Percentiles rank a stretch among this genome's conserved stretches.
These are phyloP conservation scores for Eristalis pertinax DNA, from an alignment of 2,888 invertebrate species.

Conservation along the genomic window DNA sequence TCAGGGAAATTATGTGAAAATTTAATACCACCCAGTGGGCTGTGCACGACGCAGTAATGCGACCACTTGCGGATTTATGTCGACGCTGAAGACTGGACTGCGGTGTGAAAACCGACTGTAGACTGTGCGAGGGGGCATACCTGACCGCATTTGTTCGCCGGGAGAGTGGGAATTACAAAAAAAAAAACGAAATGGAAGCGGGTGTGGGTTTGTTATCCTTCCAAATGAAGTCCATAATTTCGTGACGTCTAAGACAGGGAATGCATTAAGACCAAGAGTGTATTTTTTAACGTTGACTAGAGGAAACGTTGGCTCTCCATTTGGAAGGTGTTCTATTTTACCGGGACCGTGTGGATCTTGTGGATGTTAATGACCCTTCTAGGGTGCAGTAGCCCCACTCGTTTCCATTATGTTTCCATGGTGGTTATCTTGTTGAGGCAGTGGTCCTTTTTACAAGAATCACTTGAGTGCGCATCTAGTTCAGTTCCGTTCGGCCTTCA, in stretches of 20 bases:
- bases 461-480: no score
- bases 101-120: not conserved
- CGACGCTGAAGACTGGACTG: not conserved
- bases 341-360: not conserved
- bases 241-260: not conserved
- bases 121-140: conserved; percentile 6
- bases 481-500: no score
- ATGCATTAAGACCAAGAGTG: not conserved
- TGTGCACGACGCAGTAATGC: conserved; percentile 13
- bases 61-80: conserved; percentile 26
- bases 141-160: conserved; percentile 16
- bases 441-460: no score
- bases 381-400: no score
- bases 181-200: not conserved
- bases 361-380: not conserved
- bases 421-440: no score
- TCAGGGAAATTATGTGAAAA: conserved; percentile 47
- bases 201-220: not conserved
- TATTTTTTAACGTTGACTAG: not conserved
- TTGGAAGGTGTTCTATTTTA: not conserved
- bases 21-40: conserved; percentile 10
- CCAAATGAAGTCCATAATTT: not conserved
- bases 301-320: not conserved
- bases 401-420: no score
- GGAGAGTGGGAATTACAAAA: not conserved